phyloP scores from a whole-genome alignment of 2,888 invertebrate species.

The Agrochola macilenta region DNA sequence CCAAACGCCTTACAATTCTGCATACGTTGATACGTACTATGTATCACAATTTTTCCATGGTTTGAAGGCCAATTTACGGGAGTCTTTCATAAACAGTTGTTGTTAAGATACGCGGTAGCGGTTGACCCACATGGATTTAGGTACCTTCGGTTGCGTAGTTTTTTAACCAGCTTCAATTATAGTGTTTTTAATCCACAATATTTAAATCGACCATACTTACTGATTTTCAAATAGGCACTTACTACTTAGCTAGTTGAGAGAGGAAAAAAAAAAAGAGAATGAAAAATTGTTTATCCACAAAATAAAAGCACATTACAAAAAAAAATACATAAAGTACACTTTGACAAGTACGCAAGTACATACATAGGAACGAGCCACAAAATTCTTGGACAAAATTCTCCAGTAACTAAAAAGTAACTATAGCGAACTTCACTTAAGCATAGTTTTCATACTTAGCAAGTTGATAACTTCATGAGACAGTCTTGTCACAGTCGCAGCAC shows the following conservation, averaged over 20 bases:
- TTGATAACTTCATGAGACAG: slow-evolving; percentile 21
- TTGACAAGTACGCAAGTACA: not conserved
- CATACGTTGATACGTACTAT: too few relatives aligned
- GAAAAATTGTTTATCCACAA: too few relatives aligned
- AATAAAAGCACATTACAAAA: too few relatives aligned
- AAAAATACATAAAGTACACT: too few relatives aligned
- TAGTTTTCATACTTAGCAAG: slow-evolving; percentile 7
- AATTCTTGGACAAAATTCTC: not conserved
- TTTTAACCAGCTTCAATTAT: not conserved
- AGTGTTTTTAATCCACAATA: not conserved
- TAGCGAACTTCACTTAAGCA: not conserved
- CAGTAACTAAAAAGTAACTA: not conserved
- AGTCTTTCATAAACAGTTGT: not conserved
- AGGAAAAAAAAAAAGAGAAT: too few relatives aligned
- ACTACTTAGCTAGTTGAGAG: not conserved
- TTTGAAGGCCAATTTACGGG: not conserved
- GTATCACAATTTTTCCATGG: not conserved
- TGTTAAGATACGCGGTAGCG: not conserved
- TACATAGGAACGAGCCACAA: not conserved
- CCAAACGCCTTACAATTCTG: not conserved
- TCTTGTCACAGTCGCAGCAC: not conserved
- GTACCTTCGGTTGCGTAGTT: not conserved
- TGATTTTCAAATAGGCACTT: not conserved
- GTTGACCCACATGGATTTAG: not conserved
- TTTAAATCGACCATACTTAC: not conserved